Conservation (phyloP, 2,797 vertebrate species). For the Microcaecilia unicolor region DNA sequence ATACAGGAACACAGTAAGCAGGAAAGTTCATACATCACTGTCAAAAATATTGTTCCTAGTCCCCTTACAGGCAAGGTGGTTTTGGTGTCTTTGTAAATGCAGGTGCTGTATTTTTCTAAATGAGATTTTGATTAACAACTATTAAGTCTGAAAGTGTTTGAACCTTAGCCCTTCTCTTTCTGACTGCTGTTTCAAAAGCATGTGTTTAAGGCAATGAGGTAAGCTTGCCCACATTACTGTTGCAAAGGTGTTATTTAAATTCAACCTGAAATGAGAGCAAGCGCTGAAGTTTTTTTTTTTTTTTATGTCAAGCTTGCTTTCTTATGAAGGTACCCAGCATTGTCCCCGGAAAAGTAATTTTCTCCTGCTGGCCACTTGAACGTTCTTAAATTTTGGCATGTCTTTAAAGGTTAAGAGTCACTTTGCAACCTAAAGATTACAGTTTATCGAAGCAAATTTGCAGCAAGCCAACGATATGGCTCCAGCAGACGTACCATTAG, state of each 20-base stretch:
- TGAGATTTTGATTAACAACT: constrained; percentile 50
- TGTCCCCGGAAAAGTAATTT: constrained; percentile 9
- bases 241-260: constrained; percentile 12
- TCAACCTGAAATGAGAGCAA: constrained; percentile 13
- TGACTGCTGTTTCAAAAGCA: constrained; percentile 31
- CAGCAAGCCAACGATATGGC: not conserved
- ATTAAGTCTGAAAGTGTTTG: constrained; percentile 36
- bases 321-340: not conserved
- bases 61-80: constrained; percentile 34
- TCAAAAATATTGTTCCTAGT: constrained; percentile 38
- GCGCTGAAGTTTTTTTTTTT: not conserved
- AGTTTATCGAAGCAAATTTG: not conserved
- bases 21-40: constrained; percentile 62
- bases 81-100: constrained; percentile 19
- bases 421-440: constrained; percentile 5
- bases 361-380: constrained; percentile 4
- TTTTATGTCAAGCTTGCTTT: constrained; percentile 5
- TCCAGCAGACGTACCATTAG: not conserved
- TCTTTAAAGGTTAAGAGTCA: constrained; percentile 18
- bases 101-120: constrained; percentile 26
- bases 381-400: constrained; percentile 9
- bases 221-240: constrained; percentile 15
- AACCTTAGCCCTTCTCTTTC: constrained; percentile 19
- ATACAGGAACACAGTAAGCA: constrained; percentile 28
- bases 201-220: constrained; percentile 20